Percentiles rank a stretch among this genome's conserved stretches.
These are phyloP conservation scores for Falco naumanni DNA, from an alignment of 2,797 vertebrate genomes.

Conservation along the genomic window DNA sequence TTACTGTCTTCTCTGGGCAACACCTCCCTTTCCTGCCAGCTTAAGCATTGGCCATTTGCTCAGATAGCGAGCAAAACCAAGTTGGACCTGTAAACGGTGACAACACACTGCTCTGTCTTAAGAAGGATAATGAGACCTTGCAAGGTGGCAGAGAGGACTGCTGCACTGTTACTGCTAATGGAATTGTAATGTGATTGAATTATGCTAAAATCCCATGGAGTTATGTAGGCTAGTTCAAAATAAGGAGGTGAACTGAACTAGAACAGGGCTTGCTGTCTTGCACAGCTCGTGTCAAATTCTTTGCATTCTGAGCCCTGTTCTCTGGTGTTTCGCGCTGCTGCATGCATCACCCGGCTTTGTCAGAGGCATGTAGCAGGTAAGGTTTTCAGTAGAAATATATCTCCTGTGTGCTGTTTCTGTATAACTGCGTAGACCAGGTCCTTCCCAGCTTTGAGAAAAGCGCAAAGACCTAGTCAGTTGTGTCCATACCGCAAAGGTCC, in stretches of 20 bases:
- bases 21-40: neutral
- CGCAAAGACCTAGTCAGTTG: too few relatives aligned
- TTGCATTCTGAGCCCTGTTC: neutral
- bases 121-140: neutral
- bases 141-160: neutral
- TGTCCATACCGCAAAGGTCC: neutral
- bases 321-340: neutral
- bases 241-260: neutral
- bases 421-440: accelerated
- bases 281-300: neutral
- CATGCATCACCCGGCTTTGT: accelerated
- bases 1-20: neutral
- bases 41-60: neutral
- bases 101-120: neutral
- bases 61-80: neutral
- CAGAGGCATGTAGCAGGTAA: accelerated
- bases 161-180: neutral
- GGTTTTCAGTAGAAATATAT: neutral
- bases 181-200: neutral
- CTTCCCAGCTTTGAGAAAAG: neutral
- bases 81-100: neutral
- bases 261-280: neutral
- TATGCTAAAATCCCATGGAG: neutral
- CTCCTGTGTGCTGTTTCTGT: neutral
- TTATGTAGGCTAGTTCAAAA: neutral